Evolutionary conservation across 2,113 vertebrate species (phyloP).

Genomic region (Excalfactoria chinensis): DNA sequence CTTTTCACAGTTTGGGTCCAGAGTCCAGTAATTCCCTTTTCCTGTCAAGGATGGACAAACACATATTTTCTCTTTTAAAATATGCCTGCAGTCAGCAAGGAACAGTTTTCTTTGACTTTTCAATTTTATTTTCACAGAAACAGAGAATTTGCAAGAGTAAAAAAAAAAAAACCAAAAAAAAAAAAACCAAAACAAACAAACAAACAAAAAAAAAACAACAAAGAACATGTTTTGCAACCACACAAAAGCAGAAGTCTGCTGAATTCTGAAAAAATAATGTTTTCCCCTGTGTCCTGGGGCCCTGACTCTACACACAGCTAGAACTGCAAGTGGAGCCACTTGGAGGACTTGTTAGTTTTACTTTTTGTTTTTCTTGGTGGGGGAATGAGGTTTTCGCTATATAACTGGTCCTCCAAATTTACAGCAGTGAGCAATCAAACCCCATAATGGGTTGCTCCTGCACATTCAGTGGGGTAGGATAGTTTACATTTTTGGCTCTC

Average conservation of each 20-base stretch:
- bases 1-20: constrained; percentile 99
- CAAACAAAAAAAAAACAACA: too few relatives aligned
- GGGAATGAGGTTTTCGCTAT: neutral
- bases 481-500: neutral
- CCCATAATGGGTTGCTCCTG: neutral
- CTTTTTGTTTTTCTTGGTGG: neutral
- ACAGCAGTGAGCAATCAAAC: neutral
- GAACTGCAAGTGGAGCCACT: neutral
- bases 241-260: neutral
- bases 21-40: constrained; percentile 99
- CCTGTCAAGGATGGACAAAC: constrained; percentile 77
- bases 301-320: neutral
- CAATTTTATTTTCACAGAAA: neutral
- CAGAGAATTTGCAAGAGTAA: neutral
- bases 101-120: neutral
- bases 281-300: neutral
- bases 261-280: neutral
- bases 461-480: neutral
- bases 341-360: neutral
- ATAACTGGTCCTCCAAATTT: neutral
- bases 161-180: neutral
- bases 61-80: neutral
- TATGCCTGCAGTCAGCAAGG: neutral
- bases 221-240: neutral
- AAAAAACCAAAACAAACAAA: too few relatives aligned